A percentile compares a stretch with the other conserved stretches of the same genome.
Conservation (phyloP, 2,113 vertebrate species). For the Entomyzon cyanotis region DNA sequence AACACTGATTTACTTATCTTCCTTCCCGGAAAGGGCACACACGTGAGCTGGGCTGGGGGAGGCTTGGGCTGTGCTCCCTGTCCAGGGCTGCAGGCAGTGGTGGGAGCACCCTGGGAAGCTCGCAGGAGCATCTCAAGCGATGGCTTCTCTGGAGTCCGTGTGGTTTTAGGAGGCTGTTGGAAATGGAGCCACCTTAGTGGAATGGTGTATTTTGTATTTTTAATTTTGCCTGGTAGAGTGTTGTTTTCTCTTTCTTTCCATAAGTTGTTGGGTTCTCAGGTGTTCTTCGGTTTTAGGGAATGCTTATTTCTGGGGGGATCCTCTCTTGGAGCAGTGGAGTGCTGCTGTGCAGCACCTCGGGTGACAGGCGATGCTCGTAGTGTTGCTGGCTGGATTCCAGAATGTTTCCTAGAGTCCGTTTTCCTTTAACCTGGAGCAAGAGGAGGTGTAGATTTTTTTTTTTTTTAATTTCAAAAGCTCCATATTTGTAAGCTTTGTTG, state of each 20-base stretch:
- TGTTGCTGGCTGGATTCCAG: background rate
- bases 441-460: background rate
- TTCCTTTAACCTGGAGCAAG: background rate
- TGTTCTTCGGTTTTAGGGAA: background rate
- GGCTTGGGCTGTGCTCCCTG: fast-evolving
- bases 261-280: fast-evolving
- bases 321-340: background rate
- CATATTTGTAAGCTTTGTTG: background rate
- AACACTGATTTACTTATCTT: background rate
- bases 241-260: background rate
- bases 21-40: background rate
- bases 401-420: background rate
- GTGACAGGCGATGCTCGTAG: fast-evolving
- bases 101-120: fast-evolving
- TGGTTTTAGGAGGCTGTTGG: background rate
- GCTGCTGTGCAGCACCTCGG: fast-evolving
- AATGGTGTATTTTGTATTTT: background rate
- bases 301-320: background rate
- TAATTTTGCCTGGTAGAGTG: background rate
- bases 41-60: fast-evolving
- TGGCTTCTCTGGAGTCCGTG: fast-evolving
- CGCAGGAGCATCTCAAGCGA: fast-evolving
- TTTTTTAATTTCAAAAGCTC: background rate
- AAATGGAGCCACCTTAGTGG: background rate
- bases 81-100: background rate